A percentile compares a stretch with the other conserved stretches of the same genome.
Conservation (phyloP, 2,113 vertebrate species). For the Podocnemis expansa region DNA sequence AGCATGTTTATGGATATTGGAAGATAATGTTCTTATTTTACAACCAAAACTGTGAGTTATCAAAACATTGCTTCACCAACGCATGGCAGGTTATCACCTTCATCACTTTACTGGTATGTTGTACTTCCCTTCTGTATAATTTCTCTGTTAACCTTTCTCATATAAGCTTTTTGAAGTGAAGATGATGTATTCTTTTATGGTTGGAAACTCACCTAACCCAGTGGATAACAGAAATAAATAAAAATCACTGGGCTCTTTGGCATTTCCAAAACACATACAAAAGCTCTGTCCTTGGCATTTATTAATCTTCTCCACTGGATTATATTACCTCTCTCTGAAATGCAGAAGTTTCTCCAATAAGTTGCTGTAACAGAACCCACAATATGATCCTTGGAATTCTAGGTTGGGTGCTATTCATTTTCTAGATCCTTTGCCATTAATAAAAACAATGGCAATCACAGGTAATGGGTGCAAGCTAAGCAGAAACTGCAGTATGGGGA, state of each 20-base stretch:
- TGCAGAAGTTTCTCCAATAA: background rate
- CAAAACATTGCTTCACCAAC: conserved; percentile 8
- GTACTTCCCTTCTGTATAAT: background rate
- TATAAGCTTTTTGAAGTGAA: background rate
- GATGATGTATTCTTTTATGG: background rate
- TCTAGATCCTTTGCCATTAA: background rate
- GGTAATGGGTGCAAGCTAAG: background rate
- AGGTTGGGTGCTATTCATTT: background rate
- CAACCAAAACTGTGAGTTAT: background rate
- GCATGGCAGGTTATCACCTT: background rate
- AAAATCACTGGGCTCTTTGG: background rate
- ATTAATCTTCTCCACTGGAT: background rate
- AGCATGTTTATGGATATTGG: background rate
- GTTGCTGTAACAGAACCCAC: background rate
- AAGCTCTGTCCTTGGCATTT: background rate
- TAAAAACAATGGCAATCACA: background rate
- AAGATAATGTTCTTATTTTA: background rate
- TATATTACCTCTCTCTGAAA: background rate
- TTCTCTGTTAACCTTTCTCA: conserved; percentile 6
- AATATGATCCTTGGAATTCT: background rate
- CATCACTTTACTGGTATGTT: background rate
- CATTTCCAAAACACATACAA: background rate
- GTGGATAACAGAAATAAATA: background rate
- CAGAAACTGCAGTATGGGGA: background rate
- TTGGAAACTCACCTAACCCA: background rate